phyloP scores from a whole-genome alignment of 2,888 invertebrate genomes.

The Platycheirus albimanus region DNA sequence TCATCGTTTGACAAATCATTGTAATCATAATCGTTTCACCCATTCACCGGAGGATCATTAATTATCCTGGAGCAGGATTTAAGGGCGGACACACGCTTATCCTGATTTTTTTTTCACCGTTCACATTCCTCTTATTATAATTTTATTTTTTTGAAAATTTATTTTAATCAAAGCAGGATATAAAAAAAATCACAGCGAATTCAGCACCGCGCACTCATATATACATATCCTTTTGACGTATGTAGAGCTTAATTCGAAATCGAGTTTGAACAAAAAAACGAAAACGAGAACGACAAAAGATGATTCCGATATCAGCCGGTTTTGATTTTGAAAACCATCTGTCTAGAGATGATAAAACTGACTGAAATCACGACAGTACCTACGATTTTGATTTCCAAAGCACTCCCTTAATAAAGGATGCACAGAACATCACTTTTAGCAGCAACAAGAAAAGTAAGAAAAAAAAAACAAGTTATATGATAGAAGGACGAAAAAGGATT shows the following conservation, averaged over 20 bases:
- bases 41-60: constrained; percentile 54
- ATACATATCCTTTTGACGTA: not conserved
- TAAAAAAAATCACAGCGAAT: constrained; percentile 12
- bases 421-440: constrained; percentile 47
- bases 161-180: not conserved
- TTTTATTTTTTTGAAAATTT: too few species aligned
- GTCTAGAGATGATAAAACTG: constrained; percentile 71
- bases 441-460: not conserved
- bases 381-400: constrained; percentile 69
- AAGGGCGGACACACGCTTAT: constrained; percentile 35
- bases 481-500: constrained; percentile 62
- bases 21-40: constrained; percentile 63
- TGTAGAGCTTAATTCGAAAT: constrained; percentile 8
- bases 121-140: not conserved
- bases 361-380: constrained; percentile 72
- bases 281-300: constrained; percentile 19
- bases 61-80: constrained; percentile 31
- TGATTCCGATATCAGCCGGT: constrained; percentile 49
- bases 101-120: not conserved
- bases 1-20: constrained; percentile 59
- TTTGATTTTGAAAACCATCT: constrained; percentile 69
- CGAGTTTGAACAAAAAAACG: too few species aligned
- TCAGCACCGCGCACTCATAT: not conserved
- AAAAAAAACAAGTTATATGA: constrained; percentile 16
- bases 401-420: constrained; percentile 62